These are phyloP conservation scores for Oreotrochilus melanogaster DNA, from an alignment of 2,113 vertebrate genomes.

Conservation along the genomic window DNA sequence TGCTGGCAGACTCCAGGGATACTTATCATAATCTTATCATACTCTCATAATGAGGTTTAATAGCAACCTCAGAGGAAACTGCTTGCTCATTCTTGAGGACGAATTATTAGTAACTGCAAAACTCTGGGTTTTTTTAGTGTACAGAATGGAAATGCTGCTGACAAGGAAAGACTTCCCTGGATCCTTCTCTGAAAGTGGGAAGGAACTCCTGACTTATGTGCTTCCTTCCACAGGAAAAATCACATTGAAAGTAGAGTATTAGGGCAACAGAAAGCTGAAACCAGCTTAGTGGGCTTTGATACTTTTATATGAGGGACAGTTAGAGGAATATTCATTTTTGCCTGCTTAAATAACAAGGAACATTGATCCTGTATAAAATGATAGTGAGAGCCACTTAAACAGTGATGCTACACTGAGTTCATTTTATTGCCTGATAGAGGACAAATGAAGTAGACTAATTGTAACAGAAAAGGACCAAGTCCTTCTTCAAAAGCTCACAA, in stretches of 20 bases:
- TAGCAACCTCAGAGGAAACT: background rate
- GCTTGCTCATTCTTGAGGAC: background rate
- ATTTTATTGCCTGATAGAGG: background rate
- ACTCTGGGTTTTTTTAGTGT: background rate
- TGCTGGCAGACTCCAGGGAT: background rate
- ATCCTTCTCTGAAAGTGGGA: background rate
- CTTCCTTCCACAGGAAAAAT: background rate
- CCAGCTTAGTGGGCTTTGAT: background rate
- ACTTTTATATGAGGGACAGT: background rate
- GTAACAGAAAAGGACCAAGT: background rate
- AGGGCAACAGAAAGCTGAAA: background rate
- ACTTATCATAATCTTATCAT: background rate
- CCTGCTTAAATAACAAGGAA: background rate
- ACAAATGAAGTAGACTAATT: background rate
- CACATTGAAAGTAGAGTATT: background rate
- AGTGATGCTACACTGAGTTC: background rate
- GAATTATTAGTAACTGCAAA: conserved; percentile 10
- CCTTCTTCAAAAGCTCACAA: background rate
- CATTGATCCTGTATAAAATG: background rate
- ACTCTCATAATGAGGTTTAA: conserved; percentile 44
- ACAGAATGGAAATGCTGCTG: background rate
- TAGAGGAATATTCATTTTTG: background rate
- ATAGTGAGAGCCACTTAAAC: background rate
- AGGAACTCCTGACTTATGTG: background rate
- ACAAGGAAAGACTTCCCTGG: background rate